These are phyloP conservation scores for Heliconius congener DNA, from an alignment of 1,140 invertebrate genomes.

Conservation along the genomic window DNA sequence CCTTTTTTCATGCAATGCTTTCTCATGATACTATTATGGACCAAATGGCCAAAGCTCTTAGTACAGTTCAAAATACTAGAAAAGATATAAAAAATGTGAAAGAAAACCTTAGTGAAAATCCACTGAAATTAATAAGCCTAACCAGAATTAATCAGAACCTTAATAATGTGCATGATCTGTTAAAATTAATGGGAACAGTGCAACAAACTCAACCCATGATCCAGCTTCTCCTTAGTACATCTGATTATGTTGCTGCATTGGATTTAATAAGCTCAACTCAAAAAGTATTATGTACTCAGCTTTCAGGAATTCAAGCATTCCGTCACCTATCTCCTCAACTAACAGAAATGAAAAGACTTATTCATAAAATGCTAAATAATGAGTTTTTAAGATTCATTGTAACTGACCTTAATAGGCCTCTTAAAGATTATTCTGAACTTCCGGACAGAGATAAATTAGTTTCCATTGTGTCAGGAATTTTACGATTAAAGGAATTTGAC, in stretches of 20 bases:
- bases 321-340: conserved; percentile 97
- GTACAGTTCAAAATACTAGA: conserved; percentile 88
- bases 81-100: conserved; percentile 88
- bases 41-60: conserved; percentile 91
- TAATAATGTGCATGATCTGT: conserved; percentile 85
- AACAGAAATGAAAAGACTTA: conserved; percentile 97
- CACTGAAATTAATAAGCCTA: conserved; percentile 89
- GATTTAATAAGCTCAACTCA: conserved; percentile 98
- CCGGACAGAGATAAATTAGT: conserved; percentile 92
- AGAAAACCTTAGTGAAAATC: conserved; percentile 89
- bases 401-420: conserved; percentile 94
- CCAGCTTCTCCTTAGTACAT: conserved; percentile 95
- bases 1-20: conserved; percentile 98
- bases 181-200: conserved; percentile 96
- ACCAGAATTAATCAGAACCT: conserved; percentile 85
- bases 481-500: conserved; percentile 91
- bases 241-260: conserved; percentile 98
- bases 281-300: conserved; percentile 94
- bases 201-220: conserved; percentile 99
- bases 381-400: conserved; percentile 97
- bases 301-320: conserved; percentile 96
- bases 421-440: conserved; percentile 84
- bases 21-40: conserved; percentile 97
- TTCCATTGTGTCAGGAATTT: conserved; percentile 93
- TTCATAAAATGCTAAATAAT: conserved; percentile 97